These are phyloP conservation scores for Pogoniulus pusillus DNA, from an alignment of 2,797 vertebrate species.

Conservation along the genomic window DNA sequence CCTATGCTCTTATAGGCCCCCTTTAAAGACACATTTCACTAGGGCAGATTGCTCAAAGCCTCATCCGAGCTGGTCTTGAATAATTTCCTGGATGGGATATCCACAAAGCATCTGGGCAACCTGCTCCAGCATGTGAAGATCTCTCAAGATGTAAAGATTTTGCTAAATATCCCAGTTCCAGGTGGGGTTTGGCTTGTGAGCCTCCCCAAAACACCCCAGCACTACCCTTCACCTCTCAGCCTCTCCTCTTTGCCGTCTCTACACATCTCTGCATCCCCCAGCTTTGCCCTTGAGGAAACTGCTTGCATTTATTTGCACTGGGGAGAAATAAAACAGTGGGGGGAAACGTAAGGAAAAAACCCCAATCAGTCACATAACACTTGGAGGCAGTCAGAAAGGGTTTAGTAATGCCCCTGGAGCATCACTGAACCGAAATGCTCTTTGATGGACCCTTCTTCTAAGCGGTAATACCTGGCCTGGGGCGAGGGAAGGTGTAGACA, in stretches of 20 bases:
- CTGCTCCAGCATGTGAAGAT: not conserved
- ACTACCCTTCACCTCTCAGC: not conserved
- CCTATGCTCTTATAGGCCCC: not conserved
- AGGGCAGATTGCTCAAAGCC: not conserved
- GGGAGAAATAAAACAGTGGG: rapidly evolving
- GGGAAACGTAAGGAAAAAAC: rapidly evolving
- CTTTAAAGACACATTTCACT: not conserved
- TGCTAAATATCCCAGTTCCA: not conserved
- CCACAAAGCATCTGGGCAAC: not conserved
- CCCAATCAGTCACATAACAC: rapidly evolving
- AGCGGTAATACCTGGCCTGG: not conserved
- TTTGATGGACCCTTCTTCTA: not conserved
- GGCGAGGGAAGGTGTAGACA: rapidly evolving
- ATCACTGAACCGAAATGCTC: not conserved
- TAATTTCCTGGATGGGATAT: too few relatives aligned
- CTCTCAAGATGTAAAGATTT: not conserved
- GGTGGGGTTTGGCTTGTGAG: not conserved
- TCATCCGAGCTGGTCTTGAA: not conserved
- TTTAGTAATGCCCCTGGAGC: not conserved
- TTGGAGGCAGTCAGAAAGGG: not conserved
- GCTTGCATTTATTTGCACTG: not conserved
- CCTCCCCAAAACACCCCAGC: too few relatives aligned
- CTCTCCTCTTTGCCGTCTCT: not conserved
- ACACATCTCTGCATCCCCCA: not conserved
- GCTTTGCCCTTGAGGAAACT: not conserved